Conservation (phyloP, 1,140 invertebrate genomes). For the Monomorium pharaonis region DNA sequence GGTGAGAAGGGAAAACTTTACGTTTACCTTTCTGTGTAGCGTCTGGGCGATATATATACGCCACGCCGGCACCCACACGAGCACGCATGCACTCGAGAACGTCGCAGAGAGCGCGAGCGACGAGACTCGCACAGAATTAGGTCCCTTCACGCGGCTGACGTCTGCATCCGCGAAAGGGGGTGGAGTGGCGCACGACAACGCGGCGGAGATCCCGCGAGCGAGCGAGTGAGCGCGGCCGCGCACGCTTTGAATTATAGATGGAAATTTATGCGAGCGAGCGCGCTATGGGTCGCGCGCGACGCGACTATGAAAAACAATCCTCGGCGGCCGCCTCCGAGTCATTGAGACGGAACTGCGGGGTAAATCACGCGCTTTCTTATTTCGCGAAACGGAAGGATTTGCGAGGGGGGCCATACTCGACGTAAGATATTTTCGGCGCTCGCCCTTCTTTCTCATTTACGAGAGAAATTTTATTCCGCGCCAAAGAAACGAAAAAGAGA, state of each 20-base stretch:
- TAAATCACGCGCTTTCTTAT: constrained; percentile 43
- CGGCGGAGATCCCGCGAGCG: not conserved
- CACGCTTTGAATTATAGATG: constrained; percentile 47
- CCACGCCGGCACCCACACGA: not conserved
- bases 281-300: constrained; percentile 11
- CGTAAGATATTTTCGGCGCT: constrained; percentile 13
- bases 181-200: no score
- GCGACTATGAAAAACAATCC: constrained; percentile 44
- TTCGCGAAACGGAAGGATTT: constrained; percentile 27
- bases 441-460: not conserved
- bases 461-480: not conserved
- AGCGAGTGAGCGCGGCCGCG: not conserved
- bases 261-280: constrained; percentile 46
- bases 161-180: constrained; percentile 19
- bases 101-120: no score
- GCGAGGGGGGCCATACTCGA: not conserved
- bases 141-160: constrained; percentile 9
- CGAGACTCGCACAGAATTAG: constrained; percentile 41
- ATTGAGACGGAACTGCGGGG: constrained; percentile 12
- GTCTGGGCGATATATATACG: not conserved
- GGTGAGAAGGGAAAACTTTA: constrained; percentile 41
- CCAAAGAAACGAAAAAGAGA: not conserved
- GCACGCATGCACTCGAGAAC: no score
- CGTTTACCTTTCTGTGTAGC: constrained; percentile 45
- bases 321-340: constrained; percentile 3